Percentiles rank a stretch among this genome's conserved stretches.
These are phyloP conservation scores for Solen grandis DNA, from an alignment of 1,140 invertebrate species.

Conservation along the genomic window DNA sequence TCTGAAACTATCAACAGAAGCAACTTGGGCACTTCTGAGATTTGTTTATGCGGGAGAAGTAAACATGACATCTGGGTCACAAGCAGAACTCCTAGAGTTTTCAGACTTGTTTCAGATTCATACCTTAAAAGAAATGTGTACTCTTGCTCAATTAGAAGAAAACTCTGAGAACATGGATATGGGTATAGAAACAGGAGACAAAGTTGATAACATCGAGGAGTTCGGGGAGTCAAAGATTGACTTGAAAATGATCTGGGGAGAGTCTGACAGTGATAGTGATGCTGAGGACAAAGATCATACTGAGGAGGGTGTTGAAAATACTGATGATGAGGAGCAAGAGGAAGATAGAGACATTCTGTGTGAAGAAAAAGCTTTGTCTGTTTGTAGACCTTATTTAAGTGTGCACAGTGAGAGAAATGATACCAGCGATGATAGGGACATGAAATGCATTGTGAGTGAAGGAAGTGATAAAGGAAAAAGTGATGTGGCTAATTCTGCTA, in stretches of 20 bases:
- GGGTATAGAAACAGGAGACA: no score
- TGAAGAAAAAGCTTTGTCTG: no score
- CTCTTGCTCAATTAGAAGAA: neutral
- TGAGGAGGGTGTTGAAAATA: neutral
- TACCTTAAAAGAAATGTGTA: slow-evolving; percentile 19
- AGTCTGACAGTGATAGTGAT: slow-evolving; percentile 42
- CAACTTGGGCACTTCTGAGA: slow-evolving; percentile 49
- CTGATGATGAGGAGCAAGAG: slow-evolving; percentile 6
- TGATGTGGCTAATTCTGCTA: no score
- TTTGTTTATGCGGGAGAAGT: slow-evolving; percentile 63
- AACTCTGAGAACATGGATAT: neutral
- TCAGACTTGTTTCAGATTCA: neutral
- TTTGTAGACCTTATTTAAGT: no score
- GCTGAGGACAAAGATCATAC: no score
- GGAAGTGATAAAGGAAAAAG: no score
- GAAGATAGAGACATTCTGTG: neutral
- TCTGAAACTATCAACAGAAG: slow-evolving; percentile 29
- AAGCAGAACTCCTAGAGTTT: slow-evolving; percentile 11
- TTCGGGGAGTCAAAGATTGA: slow-evolving; percentile 10
- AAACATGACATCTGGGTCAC: slow-evolving; percentile 6
- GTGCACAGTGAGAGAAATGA: no score
- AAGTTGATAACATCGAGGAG: neutral
- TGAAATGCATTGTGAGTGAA: no score
- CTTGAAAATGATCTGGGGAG: slow-evolving; percentile 46
- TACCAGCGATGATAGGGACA: no score